Conservation (phyloP, 2,888 invertebrate species). For the Melipona beecheii region DNA sequence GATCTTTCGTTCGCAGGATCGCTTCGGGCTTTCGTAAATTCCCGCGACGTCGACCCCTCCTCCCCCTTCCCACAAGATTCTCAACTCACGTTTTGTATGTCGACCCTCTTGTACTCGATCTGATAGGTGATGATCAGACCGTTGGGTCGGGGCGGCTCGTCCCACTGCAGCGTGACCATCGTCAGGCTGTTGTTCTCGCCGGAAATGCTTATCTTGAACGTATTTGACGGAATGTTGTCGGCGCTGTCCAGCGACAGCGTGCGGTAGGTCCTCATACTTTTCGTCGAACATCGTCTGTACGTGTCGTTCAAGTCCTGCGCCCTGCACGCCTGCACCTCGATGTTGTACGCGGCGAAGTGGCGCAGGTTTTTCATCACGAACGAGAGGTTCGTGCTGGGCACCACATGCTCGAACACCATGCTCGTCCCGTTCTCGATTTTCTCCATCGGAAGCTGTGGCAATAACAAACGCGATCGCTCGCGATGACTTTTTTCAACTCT, state of each 20-base stretch:
- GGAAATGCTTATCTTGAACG: constrained; percentile 71
- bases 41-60: neutral
- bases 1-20: too few relatives aligned
- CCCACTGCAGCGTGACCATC: constrained; percentile 91
- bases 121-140: constrained; percentile 94
- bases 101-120: constrained; percentile 90
- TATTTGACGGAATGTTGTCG: constrained; percentile 79
- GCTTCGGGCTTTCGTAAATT: neutral
- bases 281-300: constrained; percentile 85
- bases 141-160: constrained; percentile 93
- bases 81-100: constrained; percentile 87
- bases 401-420: constrained; percentile 68
- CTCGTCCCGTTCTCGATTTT: constrained; percentile 60
- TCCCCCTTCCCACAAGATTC: neutral
- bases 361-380: constrained; percentile 87
- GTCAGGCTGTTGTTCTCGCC: constrained; percentile 83
- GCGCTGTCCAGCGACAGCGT: constrained; percentile 83
- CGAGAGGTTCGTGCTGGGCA: constrained; percentile 75
- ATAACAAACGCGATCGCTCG: neutral
- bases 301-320: constrained; percentile 85
- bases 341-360: constrained; percentile 92
- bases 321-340: constrained; percentile 92
- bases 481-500: neutral
- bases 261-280: constrained; percentile 84
- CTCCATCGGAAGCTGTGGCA: constrained; percentile 6